Evolutionary conservation across 92 coral and sea anemone genomes (phyloP).

Genomic region (Galaxea fascicularis): DNA sequence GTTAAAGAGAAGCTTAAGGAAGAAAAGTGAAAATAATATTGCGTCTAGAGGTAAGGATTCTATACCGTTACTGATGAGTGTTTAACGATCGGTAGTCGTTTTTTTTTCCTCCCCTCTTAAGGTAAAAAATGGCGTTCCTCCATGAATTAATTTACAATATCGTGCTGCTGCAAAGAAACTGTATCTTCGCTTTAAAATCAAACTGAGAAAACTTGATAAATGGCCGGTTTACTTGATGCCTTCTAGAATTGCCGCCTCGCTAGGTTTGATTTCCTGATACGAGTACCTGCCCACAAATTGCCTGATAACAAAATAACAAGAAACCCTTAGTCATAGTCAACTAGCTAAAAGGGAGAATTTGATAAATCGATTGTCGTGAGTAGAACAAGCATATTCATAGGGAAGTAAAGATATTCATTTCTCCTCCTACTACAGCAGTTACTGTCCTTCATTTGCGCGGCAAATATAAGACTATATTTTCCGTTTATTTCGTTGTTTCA

Average conservation of each 20-base stretch:
- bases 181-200: not conserved
- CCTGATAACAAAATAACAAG: not conserved
- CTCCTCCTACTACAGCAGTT: not conserved
- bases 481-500: not conserved
- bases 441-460: not conserved
- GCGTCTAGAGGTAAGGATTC: not conserved
- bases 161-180: not conserved
- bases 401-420: not conserved
- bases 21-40: not conserved
- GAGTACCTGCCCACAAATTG: not conserved
- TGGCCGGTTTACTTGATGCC: not conserved
- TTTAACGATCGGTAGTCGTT: conserved; percentile 23
- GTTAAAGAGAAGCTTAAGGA: not conserved
- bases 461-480: not conserved
- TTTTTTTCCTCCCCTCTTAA: not conserved
- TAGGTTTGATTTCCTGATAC: too few species aligned
- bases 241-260: not conserved
- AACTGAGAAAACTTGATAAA: not conserved
- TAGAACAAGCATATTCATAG: too few species aligned
- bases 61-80: conserved; percentile 38
- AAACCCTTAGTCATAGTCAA: not conserved
- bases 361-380: too few species aligned
- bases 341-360: not conserved
- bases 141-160: conserved; percentile 5
- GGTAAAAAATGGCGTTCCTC: conserved; percentile 1